These are phyloP conservation scores for Thryonomys swinderianus DNA, from an alignment of 2,113 vertebrate genomes.

Conservation along the genomic window DNA sequence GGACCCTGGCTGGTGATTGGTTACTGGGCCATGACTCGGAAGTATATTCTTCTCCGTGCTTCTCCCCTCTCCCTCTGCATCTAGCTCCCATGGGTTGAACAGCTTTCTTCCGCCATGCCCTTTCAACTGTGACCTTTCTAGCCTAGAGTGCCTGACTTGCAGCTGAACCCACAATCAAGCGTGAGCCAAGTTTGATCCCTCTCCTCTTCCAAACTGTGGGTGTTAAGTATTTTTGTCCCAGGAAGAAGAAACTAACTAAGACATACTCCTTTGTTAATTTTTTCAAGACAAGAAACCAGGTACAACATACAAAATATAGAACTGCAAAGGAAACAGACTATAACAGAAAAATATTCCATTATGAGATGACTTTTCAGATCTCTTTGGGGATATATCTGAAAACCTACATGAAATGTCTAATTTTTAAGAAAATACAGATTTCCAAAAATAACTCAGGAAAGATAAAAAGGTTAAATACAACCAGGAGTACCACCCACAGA, in stretches of 20 bases:
- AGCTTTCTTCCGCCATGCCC: neutral
- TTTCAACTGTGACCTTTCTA: neutral
- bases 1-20: neutral
- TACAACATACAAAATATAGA: neutral
- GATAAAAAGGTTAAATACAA: neutral
- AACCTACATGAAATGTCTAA: neutral
- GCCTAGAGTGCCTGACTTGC: neutral
- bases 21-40: neutral
- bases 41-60: neutral
- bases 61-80: neutral
- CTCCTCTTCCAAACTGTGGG: neutral
- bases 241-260: neutral
- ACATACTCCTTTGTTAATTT: neutral
- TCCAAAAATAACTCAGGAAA: neutral
- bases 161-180: neutral
- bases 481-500: neutral
- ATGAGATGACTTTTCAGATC: neutral
- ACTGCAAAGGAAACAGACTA: neutral
- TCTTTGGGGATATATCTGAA: neutral
- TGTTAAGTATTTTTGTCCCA: neutral
- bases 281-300: neutral
- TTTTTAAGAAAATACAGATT: neutral
- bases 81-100: neutral
- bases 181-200: neutral
- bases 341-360: neutral